Evolutionary conservation across 2,888 invertebrate species (phyloP), one percentile per base, ranked within the genome.

Genomic region (Cinara cedri): DNA sequence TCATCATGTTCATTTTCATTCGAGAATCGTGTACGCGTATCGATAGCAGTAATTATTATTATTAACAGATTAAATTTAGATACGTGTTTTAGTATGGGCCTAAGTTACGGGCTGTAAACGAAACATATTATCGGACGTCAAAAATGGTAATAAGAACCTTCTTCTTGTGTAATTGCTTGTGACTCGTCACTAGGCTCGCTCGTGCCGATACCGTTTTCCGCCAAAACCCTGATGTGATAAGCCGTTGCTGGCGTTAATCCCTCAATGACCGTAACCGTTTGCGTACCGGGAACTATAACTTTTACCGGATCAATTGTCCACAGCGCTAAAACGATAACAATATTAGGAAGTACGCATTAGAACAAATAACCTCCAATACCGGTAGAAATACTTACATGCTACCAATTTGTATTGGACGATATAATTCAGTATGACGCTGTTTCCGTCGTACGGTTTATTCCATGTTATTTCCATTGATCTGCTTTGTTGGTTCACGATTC

Each of bases 401-500:
- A 83, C 82, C 63, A 82, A 72, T 86, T 95, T 96, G 86, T 93
- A 95, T 86, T 95, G 95, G 51, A 96, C 91, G 82, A 94, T 92
- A 86, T 95, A 96, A 85, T 92, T 93, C 81, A 92, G 92, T 82
- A 97, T 93, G 42, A 94, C 93, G 85, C 94, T 94, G 84, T 95
- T 95, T 81, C 95, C 95, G 82, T 93, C 93, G 85, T 94, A 94
- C 13, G 95, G 95, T 83, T 93, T 92, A 46, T 92, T 92, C 97
- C 96, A 97, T 1, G 94, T 92, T 83, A 97, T 89, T 84, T 93
- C 93, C 82, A 95, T 91, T 42, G 92, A 91, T 81, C 94, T 89
- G 81, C 95, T 94, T 84, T 93, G 92, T 85, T 93, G 93, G 83
- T 95, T 94, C 84, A 92, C 91, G 72, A 95, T 92, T 83, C 93